Conservation (phyloP, 2,797 vertebrate species). For the Enteromius afrohamiltoni region DNA sequence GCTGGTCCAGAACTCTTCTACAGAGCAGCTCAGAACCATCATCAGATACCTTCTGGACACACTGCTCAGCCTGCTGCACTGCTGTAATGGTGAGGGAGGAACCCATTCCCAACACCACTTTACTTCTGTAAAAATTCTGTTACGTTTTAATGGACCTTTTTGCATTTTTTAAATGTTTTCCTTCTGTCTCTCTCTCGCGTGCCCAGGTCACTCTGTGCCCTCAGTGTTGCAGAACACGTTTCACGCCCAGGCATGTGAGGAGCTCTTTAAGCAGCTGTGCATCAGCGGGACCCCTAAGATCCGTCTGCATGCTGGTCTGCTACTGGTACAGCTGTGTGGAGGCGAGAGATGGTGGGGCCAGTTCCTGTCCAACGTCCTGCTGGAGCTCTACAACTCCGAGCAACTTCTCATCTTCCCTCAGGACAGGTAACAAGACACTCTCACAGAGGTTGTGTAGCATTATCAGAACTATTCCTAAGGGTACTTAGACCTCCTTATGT, state of each 20-base stretch:
- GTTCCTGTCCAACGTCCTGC: conserved; percentile 97
- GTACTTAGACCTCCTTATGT: not conserved
- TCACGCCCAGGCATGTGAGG: conserved; percentile 96
- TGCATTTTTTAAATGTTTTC: not conserved
- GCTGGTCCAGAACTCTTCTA: conserved; percentile 91
- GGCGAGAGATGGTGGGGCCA: conserved; percentile 98
- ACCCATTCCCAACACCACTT: not conserved
- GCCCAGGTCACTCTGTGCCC: conserved; percentile 93
- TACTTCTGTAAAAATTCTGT: not conserved
- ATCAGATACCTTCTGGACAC: conserved; percentile 97
- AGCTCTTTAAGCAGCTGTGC: conserved; percentile 97
- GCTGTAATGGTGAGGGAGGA: conserved; percentile 87
- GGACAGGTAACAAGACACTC: conserved; percentile 84
- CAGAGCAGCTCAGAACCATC: conserved; percentile 95
- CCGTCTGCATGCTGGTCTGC: conserved; percentile 91
- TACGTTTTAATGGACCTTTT: not conserved
- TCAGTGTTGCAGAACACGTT: conserved; percentile 95
- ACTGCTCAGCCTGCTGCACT: conserved; percentile 94
- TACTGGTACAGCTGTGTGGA: conserved; percentile 95
- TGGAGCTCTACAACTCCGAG: conserved; percentile 98
- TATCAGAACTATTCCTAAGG: not conserved
- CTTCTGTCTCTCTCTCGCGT: not conserved
- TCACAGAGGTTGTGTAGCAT: not conserved
- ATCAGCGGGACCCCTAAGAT: conserved; percentile 99
- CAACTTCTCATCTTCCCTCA: conserved; percentile 98